Conservation (phyloP, 2,888 invertebrate genomes). For the Thysanoteuthis rhombus region DNA sequence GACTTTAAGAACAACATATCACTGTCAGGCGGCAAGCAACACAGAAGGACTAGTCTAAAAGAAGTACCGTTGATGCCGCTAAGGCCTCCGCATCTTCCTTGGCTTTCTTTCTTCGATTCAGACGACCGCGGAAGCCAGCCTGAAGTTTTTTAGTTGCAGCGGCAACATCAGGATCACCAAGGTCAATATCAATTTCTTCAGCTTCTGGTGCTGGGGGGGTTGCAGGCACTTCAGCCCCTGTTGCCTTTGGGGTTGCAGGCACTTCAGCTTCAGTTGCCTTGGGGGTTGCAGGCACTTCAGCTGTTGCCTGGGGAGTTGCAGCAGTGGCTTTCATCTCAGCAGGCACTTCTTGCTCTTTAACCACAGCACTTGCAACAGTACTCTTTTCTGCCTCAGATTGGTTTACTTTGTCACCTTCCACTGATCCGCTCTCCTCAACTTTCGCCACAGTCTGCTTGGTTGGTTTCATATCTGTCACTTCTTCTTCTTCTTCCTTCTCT, state of each 20-base stretch:
- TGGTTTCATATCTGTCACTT: not conserved
- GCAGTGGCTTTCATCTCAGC: not conserved
- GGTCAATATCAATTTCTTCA: conserved; percentile 62
- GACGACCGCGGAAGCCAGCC: conserved; percentile 59
- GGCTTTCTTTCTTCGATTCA: conserved; percentile 45
- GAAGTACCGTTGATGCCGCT: conserved; percentile 1
- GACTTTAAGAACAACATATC: too few relatives aligned
- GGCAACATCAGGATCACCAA: conserved; percentile 61
- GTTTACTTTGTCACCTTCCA: not conserved
- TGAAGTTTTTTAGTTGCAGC: conserved; percentile 64
- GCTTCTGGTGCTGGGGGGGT: conserved; percentile 33
- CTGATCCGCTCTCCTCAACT: not conserved
- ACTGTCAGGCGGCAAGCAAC: not conserved
- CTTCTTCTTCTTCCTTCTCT: not conserved
- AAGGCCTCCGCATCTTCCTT: not conserved
- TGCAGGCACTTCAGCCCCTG: conserved; percentile 47
- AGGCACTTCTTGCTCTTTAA: not conserved
- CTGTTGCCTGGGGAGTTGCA: conserved; percentile 17
- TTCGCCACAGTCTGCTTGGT: not conserved
- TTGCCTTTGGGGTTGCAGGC: not conserved
- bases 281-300: conserved; percentile 45
- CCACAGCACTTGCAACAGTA: not conserved
- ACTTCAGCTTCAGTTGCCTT: conserved; percentile 44
- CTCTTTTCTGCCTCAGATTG: not conserved
- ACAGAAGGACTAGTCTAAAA: conserved; percentile 19